Evolutionary conservation across 2,888 invertebrate genomes (phyloP), one percentile per base, ranked within the genome.

Genomic region (Plutella xylostella): DNA sequence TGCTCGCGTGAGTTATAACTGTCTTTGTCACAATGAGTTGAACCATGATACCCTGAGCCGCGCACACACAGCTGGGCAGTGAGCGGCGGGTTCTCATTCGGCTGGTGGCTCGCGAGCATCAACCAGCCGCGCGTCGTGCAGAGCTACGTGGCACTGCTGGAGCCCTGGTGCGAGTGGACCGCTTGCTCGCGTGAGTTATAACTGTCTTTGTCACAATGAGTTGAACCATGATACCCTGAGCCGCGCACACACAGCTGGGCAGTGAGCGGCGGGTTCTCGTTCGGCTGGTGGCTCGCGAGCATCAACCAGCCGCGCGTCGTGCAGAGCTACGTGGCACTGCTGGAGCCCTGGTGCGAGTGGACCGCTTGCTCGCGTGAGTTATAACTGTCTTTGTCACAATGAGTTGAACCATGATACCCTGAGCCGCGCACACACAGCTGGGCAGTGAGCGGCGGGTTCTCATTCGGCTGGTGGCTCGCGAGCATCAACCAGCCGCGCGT

Each of bases 161-260:
- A 89, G 54, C 88, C 86, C 18, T 93, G 96, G 95, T 96, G 95
- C 70, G 91, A 92, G 60, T 91, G 90, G 89, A 94, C 94, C 65
- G 87, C 88, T 21, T 89, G 90, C 50, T 93, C 94, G 30, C 86
- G n/a, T n/a, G n/a, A n/a, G n/a, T n/a, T n/a, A n/a, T n/a, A n/a
- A 15, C 3, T 19, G n/a, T n/a, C n/a, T n/a, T n/a, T n/a, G n/a
- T n/a, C n/a, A n/a, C n/a, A n/a, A n/a, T n/a, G n/a, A n/a, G n/a
- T n/a, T n/a, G n/a, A n/a, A n/a, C n/a, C n/a, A 44, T 38, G 22
- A 9, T 14, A 14, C 6, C 42, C 35, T 35, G 17, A 35, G 33
- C 33, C 14, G 25, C 33, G 14, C 15, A 42, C 46, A n/a, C 42
- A 47, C 57, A 93, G 94, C 47, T 97, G 96, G 96, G 94, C 96